Percentiles rank a stretch among this genome's conserved stretches.
These are phyloP conservation scores for Cheilinus undulatus DNA, from an alignment of 2,113 vertebrate genomes.

Conservation along the genomic window DNA sequence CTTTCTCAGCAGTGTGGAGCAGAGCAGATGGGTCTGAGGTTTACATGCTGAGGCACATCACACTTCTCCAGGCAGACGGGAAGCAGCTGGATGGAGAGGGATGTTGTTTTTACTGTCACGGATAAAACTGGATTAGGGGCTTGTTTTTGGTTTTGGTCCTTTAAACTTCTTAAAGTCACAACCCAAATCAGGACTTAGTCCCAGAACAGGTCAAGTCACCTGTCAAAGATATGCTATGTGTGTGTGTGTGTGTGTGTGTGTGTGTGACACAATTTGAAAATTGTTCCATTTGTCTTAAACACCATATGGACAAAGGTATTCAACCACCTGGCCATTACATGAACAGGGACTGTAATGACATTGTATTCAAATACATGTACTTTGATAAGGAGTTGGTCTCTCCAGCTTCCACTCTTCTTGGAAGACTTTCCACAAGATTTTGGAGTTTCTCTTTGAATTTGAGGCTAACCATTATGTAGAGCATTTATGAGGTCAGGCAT, in stretches of 20 bases:
- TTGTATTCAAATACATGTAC: too few species aligned
- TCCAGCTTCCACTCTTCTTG: too few species aligned
- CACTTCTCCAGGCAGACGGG: slow-evolving; percentile 31
- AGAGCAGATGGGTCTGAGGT: slow-evolving; percentile 52
- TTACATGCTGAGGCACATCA: slow-evolving; percentile 57
- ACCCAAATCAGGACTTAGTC: background rate
- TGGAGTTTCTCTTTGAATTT: too few species aligned
- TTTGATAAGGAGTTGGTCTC: too few species aligned
- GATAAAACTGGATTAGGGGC: background rate
- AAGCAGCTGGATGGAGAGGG: slow-evolving; percentile 17
- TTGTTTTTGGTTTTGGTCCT: slow-evolving; percentile 14
- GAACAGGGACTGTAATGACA: too few species aligned
- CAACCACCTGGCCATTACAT: too few species aligned
- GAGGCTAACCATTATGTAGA: too few species aligned
- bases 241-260: too few species aligned
- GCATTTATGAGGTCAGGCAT: too few species aligned
- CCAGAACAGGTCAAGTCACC: background rate
- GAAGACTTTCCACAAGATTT: too few species aligned
- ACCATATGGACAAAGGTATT: too few species aligned
- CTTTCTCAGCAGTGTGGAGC: slow-evolving; percentile 2
- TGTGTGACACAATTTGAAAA: background rate
- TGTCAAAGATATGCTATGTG: background rate
- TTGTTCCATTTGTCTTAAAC: too few species aligned
- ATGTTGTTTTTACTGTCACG: slow-evolving; percentile 15
- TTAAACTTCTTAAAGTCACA: slow-evolving; percentile 26